These are phyloP conservation scores for Ctenopoma kingsleyae DNA, from an alignment of 2,797 vertebrate genomes.

Conservation along the genomic window DNA sequence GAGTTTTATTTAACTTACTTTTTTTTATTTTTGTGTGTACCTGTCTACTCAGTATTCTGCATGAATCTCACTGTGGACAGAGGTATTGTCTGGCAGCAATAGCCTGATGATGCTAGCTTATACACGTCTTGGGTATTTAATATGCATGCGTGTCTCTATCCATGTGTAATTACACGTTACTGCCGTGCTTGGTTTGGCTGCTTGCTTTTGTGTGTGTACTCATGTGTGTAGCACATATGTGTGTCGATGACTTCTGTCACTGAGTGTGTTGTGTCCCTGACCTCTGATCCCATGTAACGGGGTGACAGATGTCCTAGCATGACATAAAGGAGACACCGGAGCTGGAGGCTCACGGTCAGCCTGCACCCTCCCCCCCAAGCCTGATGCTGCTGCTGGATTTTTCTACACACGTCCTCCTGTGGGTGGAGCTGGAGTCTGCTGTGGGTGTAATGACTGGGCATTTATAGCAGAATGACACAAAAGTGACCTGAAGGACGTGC, in stretches of 20 bases:
- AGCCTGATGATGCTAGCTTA: conserved; percentile 14
- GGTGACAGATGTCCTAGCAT: conserved; percentile 70
- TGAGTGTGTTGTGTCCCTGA: conserved; percentile 52
- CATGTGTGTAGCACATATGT: conserved; percentile 16
- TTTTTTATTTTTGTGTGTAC: conserved; percentile 9
- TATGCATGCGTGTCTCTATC: conserved; percentile 16
- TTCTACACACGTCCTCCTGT: conserved; percentile 32
- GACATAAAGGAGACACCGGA: conserved; percentile 47
- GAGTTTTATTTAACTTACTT: background rate
- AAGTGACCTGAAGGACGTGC: conserved; percentile 36
- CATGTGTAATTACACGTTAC: conserved; percentile 30
- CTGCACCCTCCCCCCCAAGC: background rate
- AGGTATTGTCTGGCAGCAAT: conserved; percentile 24
- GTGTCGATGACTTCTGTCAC: conserved; percentile 52
- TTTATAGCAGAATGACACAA: conserved; percentile 15
- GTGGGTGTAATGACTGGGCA: conserved; percentile 7
- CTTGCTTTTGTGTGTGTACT: conserved; percentile 9
- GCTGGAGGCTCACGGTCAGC: conserved; percentile 34
- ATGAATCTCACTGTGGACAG: conserved; percentile 15
- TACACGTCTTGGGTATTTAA: conserved; percentile 25
- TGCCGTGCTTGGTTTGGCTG: background rate
- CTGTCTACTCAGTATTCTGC: conserved; percentile 53
- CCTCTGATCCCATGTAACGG: conserved; percentile 59
- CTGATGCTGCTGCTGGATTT: conserved; percentile 16
- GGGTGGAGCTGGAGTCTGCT: conserved; percentile 47